phyloP scores from a whole-genome alignment of 2,888 invertebrate genomes.

The Axea sp. region DNA sequence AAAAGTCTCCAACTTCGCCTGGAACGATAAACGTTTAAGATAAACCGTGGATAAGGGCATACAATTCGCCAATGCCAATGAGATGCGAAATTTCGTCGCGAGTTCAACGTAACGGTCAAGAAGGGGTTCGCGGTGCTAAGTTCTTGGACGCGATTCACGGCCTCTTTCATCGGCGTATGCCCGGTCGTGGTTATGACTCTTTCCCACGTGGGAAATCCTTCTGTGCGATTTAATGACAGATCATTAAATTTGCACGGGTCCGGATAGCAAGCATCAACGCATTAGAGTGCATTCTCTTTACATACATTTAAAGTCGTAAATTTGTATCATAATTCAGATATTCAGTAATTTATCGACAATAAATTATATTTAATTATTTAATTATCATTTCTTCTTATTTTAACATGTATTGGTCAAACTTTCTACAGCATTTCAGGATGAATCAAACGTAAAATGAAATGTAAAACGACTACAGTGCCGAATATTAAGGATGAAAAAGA shows the following conservation, averaged over 20 bases:
- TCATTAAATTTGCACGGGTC: constrained; percentile 53
- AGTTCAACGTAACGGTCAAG: constrained; percentile 58
- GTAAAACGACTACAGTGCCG: no score
- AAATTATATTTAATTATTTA: no score
- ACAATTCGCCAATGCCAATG: constrained; percentile 58
- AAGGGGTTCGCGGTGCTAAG: constrained; percentile 51
- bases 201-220: constrained; percentile 58
- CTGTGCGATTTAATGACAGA: constrained; percentile 43
- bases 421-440: no score
- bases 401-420: no score
- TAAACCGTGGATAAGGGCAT: constrained; percentile 53
- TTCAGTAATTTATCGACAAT: no score
- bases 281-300: constrained; percentile 13
- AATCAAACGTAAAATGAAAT: no score
- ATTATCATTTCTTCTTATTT: no score
- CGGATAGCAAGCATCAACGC: constrained; percentile 21
- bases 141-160: constrained; percentile 39
- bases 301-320: constrained; percentile 9
- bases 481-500: no score
- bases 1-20: constrained; percentile 62
- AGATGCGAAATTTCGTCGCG: constrained; percentile 59
- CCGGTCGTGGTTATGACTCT: constrained; percentile 34
- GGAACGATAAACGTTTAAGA: constrained; percentile 59
- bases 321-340: no score
- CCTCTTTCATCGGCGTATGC: constrained; percentile 44